Conservation (phyloP, 53 echinoderm and acorn worm species). For the Holothuria leucospilota region DNA sequence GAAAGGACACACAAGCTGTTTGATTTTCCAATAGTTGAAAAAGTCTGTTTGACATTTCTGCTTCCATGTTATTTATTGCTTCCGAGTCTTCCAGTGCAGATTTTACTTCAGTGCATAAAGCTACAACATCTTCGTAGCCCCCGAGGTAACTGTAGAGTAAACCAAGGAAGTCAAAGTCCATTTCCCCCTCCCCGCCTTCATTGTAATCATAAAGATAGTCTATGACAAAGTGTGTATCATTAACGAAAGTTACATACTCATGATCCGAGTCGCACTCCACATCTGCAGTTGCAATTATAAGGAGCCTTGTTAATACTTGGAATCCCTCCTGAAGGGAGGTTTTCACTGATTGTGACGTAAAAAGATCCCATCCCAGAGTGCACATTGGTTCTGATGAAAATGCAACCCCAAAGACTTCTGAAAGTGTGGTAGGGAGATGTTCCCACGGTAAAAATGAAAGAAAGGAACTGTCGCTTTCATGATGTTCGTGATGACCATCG, state of each 20-base stretch:
- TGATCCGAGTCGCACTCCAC: slow-evolving; percentile 9
- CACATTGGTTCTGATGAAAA: slow-evolving; percentile 17
- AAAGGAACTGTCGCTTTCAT: background rate
- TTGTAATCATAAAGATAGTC: slow-evolving; percentile 12
- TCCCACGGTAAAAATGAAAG: background rate
- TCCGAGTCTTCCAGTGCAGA: background rate
- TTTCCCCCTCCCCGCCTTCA: too few relatives aligned
- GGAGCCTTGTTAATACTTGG: slow-evolving; percentile 19
- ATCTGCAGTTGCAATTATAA: background rate
- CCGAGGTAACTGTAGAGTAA: slow-evolving; percentile 12
- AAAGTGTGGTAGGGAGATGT: background rate
- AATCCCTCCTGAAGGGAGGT: background rate
- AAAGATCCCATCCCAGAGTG: slow-evolving; percentile 25
- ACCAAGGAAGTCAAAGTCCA: background rate
- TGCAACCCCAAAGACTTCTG: slow-evolving; percentile 1
- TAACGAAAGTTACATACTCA: background rate
- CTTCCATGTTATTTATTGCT: background rate
- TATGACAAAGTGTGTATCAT: background rate
- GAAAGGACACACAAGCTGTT: background rate
- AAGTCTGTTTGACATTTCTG: slow-evolving; percentile 1
- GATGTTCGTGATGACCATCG: background rate
- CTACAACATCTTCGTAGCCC: background rate
- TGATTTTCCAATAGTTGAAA: slow-evolving; percentile 13
- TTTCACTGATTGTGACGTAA: background rate
- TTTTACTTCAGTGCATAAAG: background rate